A percentile compares a stretch with the other conserved stretches of the same genome.
Conservation (phyloP, 2,797 vertebrate species). For the Alca torda region DNA sequence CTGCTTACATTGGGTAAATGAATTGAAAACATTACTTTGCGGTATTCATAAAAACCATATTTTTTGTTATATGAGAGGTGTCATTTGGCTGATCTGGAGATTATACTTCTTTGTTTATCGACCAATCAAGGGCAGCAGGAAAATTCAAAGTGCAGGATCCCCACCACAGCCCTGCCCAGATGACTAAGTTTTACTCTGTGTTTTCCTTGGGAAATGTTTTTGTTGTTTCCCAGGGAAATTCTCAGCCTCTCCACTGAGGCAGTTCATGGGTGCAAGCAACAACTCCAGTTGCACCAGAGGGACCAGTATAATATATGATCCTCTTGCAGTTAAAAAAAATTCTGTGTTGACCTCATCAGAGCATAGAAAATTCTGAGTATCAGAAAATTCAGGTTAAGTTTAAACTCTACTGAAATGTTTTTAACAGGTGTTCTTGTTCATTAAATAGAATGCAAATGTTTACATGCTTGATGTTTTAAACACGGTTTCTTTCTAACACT, state of each 20-base stretch:
- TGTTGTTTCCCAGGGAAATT: background rate
- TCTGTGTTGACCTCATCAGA: background rate
- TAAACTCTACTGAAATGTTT: background rate
- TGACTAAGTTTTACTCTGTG: fast-evolving
- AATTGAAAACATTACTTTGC: background rate
- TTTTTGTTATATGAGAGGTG: background rate
- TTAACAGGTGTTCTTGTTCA: background rate
- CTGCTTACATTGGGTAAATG: background rate
- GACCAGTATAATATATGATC: background rate
- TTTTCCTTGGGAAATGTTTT: background rate
- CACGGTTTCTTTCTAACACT: background rate
- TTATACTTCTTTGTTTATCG: background rate
- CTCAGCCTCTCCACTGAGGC: background rate
- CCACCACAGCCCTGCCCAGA: background rate
- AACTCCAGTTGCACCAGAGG: background rate
- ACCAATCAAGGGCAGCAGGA: background rate
- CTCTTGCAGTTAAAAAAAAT: background rate
- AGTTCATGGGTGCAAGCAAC: background rate
- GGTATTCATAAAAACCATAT: background rate
- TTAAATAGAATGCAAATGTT: background rate
- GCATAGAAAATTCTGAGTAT: background rate
- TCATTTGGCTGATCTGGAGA: background rate
- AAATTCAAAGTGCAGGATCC: background rate
- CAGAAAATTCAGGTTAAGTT: background rate
- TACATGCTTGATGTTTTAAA: background rate